These are phyloP conservation scores for Leptinotarsa haldemani DNA, from an alignment of 2,888 invertebrate genomes.

Conservation along the genomic window DNA sequence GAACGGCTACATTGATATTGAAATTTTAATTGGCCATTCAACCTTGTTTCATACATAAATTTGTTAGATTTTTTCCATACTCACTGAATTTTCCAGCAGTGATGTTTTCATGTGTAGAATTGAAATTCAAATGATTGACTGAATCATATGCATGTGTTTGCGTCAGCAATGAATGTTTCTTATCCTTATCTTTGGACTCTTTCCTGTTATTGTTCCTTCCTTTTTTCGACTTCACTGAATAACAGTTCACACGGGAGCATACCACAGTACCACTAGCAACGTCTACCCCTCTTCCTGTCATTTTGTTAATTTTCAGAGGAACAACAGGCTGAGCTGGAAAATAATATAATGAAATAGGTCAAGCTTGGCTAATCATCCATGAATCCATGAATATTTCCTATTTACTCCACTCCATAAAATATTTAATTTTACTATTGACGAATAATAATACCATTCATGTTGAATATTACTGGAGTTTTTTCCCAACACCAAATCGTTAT, in stretches of 20 bases:
- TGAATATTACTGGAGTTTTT: no score
- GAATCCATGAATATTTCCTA: no score
- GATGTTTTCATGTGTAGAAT: conserved; percentile 46
- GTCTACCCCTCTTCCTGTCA: conserved; percentile 66
- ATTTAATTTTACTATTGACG: no score
- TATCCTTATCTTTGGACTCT: conserved; percentile 28
- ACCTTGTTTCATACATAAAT: no score
- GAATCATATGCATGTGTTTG: conserved; percentile 22
- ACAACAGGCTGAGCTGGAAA: conserved; percentile 61
- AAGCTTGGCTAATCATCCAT: not conserved
- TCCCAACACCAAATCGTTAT: no score
- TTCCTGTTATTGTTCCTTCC: conserved; percentile 6
- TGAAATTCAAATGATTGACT: conserved; percentile 47
- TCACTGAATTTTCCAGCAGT: conserved; percentile 45
- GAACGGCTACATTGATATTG: no score
- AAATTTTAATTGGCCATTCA: no score
- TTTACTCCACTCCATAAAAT: no score
- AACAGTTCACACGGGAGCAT: conserved; percentile 65
- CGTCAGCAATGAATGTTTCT: conserved; percentile 24
- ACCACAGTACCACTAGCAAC: conserved; percentile 67
- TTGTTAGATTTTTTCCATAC: not conserved
- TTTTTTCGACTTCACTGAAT: conserved; percentile 26
- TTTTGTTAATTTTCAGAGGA: conserved; percentile 60
- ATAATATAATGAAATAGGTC: not conserved
- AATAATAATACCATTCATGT: no score